These are phyloP conservation scores for Micropterix aruncella DNA, from an alignment of 2,888 invertebrate species.

Conservation along the genomic window DNA sequence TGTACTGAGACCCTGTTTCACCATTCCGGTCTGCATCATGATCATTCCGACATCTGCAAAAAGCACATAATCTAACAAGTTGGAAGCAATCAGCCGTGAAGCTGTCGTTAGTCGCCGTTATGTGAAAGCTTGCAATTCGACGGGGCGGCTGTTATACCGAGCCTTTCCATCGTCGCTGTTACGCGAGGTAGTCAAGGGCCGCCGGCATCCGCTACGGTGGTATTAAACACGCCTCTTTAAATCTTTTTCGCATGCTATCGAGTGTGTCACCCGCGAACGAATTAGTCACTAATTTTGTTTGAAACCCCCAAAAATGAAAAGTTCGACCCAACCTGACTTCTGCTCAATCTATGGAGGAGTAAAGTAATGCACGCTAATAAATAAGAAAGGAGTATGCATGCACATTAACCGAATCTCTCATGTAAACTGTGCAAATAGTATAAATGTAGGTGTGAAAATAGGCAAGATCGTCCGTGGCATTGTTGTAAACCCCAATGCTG, in stretches of 20 bases:
- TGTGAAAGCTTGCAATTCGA: neutral
- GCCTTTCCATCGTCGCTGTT: too few species aligned
- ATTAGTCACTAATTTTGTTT: neutral
- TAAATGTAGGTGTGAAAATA: neutral
- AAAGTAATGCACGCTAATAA: neutral
- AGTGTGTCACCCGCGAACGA: neutral
- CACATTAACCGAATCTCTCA: neutral
- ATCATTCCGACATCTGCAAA: conserved; percentile 94
- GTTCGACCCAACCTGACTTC: neutral
- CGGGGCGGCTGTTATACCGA: neutral
- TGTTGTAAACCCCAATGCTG: too few species aligned
- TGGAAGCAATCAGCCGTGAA: conserved; percentile 6
- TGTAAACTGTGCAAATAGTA: neutral
- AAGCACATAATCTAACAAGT: conserved; percentile 45
- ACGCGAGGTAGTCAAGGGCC: too few species aligned
- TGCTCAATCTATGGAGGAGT: neutral
- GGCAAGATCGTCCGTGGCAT: neutral
- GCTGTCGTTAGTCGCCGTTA: neutral
- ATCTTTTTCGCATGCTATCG: neutral
- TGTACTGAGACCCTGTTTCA: conserved; percentile 77
- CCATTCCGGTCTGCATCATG: conserved; percentile 94
- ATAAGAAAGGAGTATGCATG: neutral
- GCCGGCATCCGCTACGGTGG: too few species aligned
- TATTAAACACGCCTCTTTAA: too few species aligned
- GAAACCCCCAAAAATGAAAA: neutral